Conservation (phyloP, 2,113 vertebrate species). For the Vanacampus margaritifer region DNA sequence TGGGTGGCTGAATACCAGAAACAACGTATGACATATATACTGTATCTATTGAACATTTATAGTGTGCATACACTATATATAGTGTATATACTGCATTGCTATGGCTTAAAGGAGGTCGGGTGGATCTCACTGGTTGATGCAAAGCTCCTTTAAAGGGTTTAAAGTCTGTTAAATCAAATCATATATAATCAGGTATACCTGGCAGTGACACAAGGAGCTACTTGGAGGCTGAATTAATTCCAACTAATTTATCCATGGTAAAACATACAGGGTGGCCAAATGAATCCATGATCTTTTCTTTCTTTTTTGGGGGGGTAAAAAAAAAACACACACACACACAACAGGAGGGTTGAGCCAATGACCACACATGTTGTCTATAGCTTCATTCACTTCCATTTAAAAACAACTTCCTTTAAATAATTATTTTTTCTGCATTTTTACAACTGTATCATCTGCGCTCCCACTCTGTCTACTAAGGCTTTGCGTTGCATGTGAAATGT, state of each 20-base stretch:
- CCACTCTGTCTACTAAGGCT: constrained; percentile 24
- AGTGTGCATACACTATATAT: too few species aligned
- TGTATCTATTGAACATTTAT: too few species aligned
- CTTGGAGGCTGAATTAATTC: not conserved
- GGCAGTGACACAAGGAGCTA: not conserved
- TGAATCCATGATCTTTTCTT: not conserved
- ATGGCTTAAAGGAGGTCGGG: too few species aligned
- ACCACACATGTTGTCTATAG: not conserved
- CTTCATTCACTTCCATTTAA: not conserved
- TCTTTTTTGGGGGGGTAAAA: too few species aligned
- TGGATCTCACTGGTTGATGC: too few species aligned
- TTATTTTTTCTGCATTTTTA: not conserved
- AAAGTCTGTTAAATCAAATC: too few species aligned
- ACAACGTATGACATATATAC: too few species aligned
- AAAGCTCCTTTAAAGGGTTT: too few species aligned
- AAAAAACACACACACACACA: too few species aligned
- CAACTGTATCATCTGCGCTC: not conserved
- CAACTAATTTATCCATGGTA: not conserved
- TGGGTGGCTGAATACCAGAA: too few species aligned
- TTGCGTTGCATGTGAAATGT: constrained; percentile 37
- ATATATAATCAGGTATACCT: too few species aligned
- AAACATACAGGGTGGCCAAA: not conserved
- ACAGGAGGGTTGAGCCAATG: not conserved
- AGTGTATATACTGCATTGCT: too few species aligned
- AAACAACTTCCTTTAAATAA: not conserved